Evolutionary conservation across 2,113 vertebrate species (phyloP), one percentile per base, ranked within the genome.

Genomic region (Perca fluviatilis): DNA sequence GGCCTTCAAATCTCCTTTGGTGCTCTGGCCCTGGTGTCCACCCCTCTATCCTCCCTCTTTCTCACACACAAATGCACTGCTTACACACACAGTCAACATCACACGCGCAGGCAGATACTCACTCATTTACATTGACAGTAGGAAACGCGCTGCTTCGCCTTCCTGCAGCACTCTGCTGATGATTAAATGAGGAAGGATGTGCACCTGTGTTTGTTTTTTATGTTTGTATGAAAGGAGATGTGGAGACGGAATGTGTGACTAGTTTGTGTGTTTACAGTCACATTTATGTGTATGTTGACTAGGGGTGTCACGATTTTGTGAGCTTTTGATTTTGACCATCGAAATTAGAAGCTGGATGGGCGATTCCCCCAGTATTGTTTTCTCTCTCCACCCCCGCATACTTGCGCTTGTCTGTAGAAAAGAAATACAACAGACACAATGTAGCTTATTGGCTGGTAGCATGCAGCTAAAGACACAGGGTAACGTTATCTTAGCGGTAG

Each of bases 1-100:
- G 90, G 90, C 91, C 92, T 92, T 94, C 81, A 88, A 89, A 85
- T 89, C 83, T 93, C 84, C 90, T 89, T 91, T 91, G 83, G 82
- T 72, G 54, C 84, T 80, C 47, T 74, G 88, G 88, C 83, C 84
- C 73, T 19, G 36, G 84, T 75, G 90, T 88, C 88, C 70, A 64
- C 74, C 80, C 56, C 69, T 81, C 65, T 25, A 68, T 78, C 73
- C 76, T 56, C 68, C 43, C 23, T 64, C 66, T 70, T 63, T 70
- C 70, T 81, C 74, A n/a, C 75, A 70, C 83, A 77, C 77, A 82
- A 43, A 84, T 33, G 61, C 68, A 43, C 63, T 46, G 65, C 68
- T 60, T 66, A 51, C 57, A 79, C 73, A 58, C 77, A 65, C 80
- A 73, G 64, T 76, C 85, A 57, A 56, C 80, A 82, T 80, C 79